phyloP scores from a whole-genome alignment of 2,113 vertebrate genomes.

The Nothobranchius furzeri region DNA sequence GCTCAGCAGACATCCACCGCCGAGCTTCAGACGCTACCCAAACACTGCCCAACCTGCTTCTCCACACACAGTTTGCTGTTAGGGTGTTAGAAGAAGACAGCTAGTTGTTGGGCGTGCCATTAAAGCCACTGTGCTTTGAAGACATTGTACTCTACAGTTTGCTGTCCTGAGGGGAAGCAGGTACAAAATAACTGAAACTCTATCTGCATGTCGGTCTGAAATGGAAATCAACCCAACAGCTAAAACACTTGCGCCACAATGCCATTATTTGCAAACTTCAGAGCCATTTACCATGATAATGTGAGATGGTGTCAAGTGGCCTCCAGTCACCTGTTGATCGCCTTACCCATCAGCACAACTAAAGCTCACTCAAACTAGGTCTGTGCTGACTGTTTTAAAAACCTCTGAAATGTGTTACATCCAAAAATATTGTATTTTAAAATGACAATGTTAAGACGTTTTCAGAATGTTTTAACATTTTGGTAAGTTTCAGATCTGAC shows the following conservation, averaged over 20 bases:
- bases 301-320: slow-evolving; percentile 26
- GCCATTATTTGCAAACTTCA: slow-evolving; percentile 43
- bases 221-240: slow-evolving; percentile 34
- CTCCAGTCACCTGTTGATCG: slow-evolving; percentile 32
- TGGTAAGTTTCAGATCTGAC: too few relatives aligned
- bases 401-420: neutral
- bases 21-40: neutral
- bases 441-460: neutral
- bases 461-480: neutral
- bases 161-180: slow-evolving; percentile 18
- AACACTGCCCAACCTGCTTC: slow-evolving; percentile 35
- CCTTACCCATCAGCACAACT: slow-evolving; percentile 15
- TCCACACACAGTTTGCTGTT: slow-evolving; percentile 19
- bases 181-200: slow-evolving; percentile 30
- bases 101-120: slow-evolving; percentile 52
- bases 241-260: slow-evolving; percentile 12
- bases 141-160: slow-evolving; percentile 35
- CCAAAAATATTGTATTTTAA: neutral
- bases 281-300: slow-evolving; percentile 32
- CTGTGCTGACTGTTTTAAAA: neutral
- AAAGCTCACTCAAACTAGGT: slow-evolving; percentile 1
- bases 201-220: slow-evolving; percentile 36
- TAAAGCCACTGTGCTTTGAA: slow-evolving; percentile 57
- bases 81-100: slow-evolving; percentile 44
- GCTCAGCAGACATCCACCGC: too few relatives aligned